Evolutionary conservation across 2,888 invertebrate genomes (phyloP), one percentile per base, ranked within the genome.

Genomic region (Cantharis nigra): DNA sequence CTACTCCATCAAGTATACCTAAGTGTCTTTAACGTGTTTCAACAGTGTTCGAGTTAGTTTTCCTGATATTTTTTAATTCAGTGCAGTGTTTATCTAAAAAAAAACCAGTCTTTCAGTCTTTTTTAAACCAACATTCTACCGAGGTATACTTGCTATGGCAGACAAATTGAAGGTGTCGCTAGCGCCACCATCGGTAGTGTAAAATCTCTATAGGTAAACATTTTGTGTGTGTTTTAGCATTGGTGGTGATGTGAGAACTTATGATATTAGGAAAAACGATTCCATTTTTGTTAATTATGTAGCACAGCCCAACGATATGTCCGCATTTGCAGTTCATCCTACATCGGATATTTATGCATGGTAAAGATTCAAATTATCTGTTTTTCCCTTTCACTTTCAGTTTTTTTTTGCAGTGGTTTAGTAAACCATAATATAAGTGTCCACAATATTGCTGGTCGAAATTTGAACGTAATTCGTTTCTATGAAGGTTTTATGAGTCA

Each of bases 401-500:
- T n/a, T 7, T n/a, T 33, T 26, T 79, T 80, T 88, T 88, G 69
- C 88, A 95, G 95, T 85, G 95, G 95, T 18, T 93, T 95, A 0
- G 90, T 92, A 81, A 93, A 93, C 89, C 95, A 95, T 86, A 93
- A 92, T 88, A 95, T 97, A 83, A 93, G 92, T 84, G 91, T 96
- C 74, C 95, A 93, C 89, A 94, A 94, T 85, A 90, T 94, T 83
- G 91, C 91, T 81, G 97, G 97, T 67, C 89, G 91, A 20, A 89
- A 91, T 67, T 90, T 97, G 77, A 96, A 95, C 88, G 92, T 94
- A 3, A 94, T 98, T 86, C 95, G 95, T 87, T 94, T 94, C 88
- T 96, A 97, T 88, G 97, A 98, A 87, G 97, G 98, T 74, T 97
- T 98, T 90, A 95, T 96, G 92, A 93, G 93, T 78, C 94, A 96